Base-by-base conservation (phyloP, 2,888 invertebrate species). In the Lingula anatina region DNA sequence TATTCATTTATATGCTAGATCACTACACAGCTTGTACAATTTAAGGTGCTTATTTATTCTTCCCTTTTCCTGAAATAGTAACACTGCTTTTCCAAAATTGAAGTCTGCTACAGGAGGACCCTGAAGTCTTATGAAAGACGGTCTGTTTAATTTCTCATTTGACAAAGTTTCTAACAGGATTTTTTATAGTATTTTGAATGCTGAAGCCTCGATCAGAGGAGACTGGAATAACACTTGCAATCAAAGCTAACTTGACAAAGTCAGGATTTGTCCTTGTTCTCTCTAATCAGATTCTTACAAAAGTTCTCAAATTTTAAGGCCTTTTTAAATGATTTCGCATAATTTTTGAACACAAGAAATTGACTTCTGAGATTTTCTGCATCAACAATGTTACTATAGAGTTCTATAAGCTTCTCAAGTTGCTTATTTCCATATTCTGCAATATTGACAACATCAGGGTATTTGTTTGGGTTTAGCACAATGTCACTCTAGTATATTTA, bases 191-290 rank as follows among this genome's bases (percentile, higher is more conserved):
- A n/a, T n/a, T n/a, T n/a, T n/a, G n/a, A n/a, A n/a, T n/a, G n/a
- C n/a, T n/a, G n/a, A n/a, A n/a, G n/a, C n/a, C n/a, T n/a, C n/a
- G 50, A 25, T 51, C 54, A 44, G 36, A 39, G 15, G 56, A 56
- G 3, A 56, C 56, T 27, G 56, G 56, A 18, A 54, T 50, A 2
- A 52, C 31, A 18, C 50, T 9, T 23, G 54, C 56, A n/a, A 51
- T 44, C 26, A 18, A 35, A 2, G 52, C 50, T 20, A 56, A 38
- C 12, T 18, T 38, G 20, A 41, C 53, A 43, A 47, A 47, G 24
- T 55, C 55, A 31, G 49, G 46, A 27, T 54, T 51, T 3, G 3
- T 52, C 40, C 43, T 3, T 18, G 27, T 41, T 48, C 2, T 54
- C 49, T n/a, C 20, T 46, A 4, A 54, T 35, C 3, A 54, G 28